A percentile compares a stretch with the other conserved stretches of the same genome.
Evolutionary conservation across 2,888 invertebrate species (phyloP).

Genomic region (Gymnocheta viridis): DNA sequence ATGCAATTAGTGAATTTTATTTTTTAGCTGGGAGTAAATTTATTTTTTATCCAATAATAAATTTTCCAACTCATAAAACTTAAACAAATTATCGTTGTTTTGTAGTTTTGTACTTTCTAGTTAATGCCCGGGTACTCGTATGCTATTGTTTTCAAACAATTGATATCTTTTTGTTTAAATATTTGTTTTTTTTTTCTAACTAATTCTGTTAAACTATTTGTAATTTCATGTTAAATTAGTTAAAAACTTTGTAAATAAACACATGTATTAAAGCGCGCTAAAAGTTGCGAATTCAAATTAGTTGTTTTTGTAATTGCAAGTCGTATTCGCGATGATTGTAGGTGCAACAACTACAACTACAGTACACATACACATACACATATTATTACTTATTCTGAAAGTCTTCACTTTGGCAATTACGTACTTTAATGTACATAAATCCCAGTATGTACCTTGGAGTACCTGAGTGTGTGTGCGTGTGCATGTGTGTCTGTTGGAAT

Average conservation of each 20-base stretch:
- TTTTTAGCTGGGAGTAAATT: constrained; percentile 17
- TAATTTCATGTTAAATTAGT: constrained; percentile 66
- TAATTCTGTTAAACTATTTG: constrained; percentile 54
- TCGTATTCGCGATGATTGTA: not conserved
- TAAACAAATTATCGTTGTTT: constrained; percentile 60
- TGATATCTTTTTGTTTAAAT: constrained; percentile 55
- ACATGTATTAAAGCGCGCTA: constrained; percentile 62
- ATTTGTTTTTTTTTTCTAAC: constrained; percentile 7
- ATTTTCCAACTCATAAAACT: constrained; percentile 55
- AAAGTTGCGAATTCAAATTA: constrained; percentile 66
- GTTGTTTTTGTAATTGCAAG: constrained; percentile 29
- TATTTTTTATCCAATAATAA: constrained; percentile 25
- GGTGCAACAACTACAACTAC: not conserved
- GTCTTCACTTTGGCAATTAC: constrained; percentile 63
- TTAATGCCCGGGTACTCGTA: constrained; percentile 52
- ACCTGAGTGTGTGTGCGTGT: constrained; percentile 19
- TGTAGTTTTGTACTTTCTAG: constrained; percentile 48
- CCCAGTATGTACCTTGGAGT: constrained; percentile 2
- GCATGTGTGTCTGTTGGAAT: constrained; percentile 23
- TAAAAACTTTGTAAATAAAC: constrained; percentile 59
- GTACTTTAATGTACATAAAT: constrained; percentile 39
- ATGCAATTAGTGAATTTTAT: constrained; percentile 43
- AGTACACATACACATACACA: not conserved
- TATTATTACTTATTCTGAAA: constrained; percentile 53
- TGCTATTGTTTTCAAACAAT: constrained; percentile 53